These are phyloP conservation scores for Ichneumoninae sp. DNA, from an alignment of 2,888 invertebrate genomes.

Conservation along the genomic window DNA sequence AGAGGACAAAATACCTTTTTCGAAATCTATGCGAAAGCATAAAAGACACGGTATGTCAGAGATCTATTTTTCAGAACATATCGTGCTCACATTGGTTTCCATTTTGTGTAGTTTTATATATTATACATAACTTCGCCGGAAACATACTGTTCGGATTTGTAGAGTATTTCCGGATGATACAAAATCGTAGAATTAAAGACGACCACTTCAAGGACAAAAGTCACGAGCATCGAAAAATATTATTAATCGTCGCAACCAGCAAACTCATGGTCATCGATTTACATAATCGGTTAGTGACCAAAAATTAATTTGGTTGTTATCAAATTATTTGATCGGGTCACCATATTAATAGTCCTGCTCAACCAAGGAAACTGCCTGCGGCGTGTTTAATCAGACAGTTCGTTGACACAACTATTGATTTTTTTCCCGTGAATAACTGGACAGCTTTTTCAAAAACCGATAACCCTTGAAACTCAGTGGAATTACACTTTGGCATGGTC, in stretches of 20 bases:
- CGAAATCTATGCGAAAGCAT: constrained; percentile 16
- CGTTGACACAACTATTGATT: too few species aligned
- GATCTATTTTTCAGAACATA: neutral
- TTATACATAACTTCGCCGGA: neutral
- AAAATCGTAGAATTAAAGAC: too few species aligned
- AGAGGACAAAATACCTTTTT: neutral
- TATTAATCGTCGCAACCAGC: too few species aligned
- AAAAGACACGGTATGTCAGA: constrained; percentile 27
- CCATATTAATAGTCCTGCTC: too few species aligned
- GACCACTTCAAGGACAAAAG: too few species aligned
- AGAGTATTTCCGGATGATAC: neutral
- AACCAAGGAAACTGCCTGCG: too few species aligned
- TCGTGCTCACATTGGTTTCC: neutral
- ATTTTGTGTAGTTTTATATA: neutral
- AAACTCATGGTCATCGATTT: too few species aligned
- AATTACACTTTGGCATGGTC: neutral
- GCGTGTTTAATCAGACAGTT: too few species aligned
- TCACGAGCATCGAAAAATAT: too few species aligned
- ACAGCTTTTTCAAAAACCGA: neutral
- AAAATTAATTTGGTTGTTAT: too few species aligned
- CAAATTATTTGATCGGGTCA: too few species aligned
- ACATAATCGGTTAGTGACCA: too few species aligned
- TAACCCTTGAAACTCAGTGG: neutral
- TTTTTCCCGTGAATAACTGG: neutral
- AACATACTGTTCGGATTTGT: neutral